Base-by-base conservation (phyloP, 1,140 invertebrate species). In the Lamellibrachia luymesi region DNA sequence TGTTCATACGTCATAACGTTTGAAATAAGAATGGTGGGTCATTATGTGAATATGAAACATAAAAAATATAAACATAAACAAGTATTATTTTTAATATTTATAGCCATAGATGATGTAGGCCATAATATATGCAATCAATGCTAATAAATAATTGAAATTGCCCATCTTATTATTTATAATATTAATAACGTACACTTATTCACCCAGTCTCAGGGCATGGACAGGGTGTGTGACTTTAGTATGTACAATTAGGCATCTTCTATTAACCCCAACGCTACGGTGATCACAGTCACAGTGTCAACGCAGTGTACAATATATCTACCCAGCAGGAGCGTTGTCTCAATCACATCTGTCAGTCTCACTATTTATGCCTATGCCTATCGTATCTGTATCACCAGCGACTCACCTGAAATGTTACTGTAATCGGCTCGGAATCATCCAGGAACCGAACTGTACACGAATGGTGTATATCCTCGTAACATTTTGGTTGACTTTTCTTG, bases 321-420 rank as follows among this genome's bases (percentile, higher is more conserved):
- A 80, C 13, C 25, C 64, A 22, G 64, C 64, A 22, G 13, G 64
- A 2, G 64, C 13, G 64, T 10, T 10, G 13, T 1, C 38, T 38
- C 38, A 38, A 38, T 38, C 38, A 17, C 64, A 80, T 80, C 13
- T 10, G 64, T 17, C 64, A 80, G 13, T 56, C 52, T 22, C 64
- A 80, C 25, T 80, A 22, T 80, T 2, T 80, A 80, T 80, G 5
- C 64, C 38, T 22, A 80, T 22, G 64, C 25, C 64, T 80, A 22
- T 80, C 1, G 13, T 80, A 22, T 80, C 64, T 22, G 8, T 22
- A 80, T 80, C 64, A 80, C 38, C 38, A 64, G 50, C 22, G n/a
- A 90, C 95, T 95, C 96, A 99, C 98, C 97, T 98, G 98, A 97
- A 99, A 99, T 97, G 99, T 98, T 96, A 98, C 98, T 97, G 99